These are phyloP conservation scores for Protonibea diacanthus DNA, from an alignment of 2,797 vertebrate species.

Conservation along the genomic window DNA sequence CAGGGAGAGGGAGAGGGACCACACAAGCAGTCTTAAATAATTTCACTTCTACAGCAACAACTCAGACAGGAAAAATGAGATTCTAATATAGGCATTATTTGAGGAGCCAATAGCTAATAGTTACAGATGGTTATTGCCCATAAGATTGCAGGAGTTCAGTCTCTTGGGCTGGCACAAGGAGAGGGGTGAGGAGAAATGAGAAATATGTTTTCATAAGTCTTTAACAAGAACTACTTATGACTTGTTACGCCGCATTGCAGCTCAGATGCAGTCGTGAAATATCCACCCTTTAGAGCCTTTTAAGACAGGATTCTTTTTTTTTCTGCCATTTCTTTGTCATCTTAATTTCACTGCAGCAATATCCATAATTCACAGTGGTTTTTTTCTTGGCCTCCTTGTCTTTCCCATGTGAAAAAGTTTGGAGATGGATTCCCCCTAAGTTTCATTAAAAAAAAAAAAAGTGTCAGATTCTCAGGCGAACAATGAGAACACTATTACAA, in stretches of 20 bases:
- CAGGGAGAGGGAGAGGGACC: conserved; percentile 22
- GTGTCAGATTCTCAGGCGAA: conserved; percentile 72
- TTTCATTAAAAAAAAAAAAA: conserved; percentile 62
- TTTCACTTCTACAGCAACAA: conserved; percentile 44
- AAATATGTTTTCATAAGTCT: conserved; percentile 69
- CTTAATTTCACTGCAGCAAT: conserved; percentile 78
- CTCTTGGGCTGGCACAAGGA: conserved; percentile 42
- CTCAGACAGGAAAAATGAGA: conserved; percentile 41
- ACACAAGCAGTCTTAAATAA: conserved; percentile 37
- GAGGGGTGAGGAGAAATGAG: conserved; percentile 47
- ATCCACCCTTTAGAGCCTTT: conserved; percentile 64
- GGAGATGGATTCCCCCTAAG: conserved; percentile 75
- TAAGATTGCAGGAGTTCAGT: conserved; percentile 51
- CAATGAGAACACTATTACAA: conserved; percentile 84
- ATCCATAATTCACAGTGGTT: conserved; percentile 77
- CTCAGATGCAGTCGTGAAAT: conserved; percentile 72
- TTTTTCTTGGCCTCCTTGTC: conserved; percentile 60
- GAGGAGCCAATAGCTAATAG: conserved; percentile 66
- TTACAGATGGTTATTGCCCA: conserved; percentile 65
- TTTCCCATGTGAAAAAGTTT: conserved; percentile 75
- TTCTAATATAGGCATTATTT: conserved; percentile 62
- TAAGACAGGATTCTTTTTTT: conserved; percentile 52
- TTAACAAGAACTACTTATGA: conserved; percentile 68
- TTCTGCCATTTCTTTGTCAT: conserved; percentile 72
- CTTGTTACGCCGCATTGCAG: conserved; percentile 75